Percentiles rank a stretch among this genome's conserved stretches.
Conservation (phyloP, 35 echinoderm and acorn worm genomes). For the Diadema setosum region DNA sequence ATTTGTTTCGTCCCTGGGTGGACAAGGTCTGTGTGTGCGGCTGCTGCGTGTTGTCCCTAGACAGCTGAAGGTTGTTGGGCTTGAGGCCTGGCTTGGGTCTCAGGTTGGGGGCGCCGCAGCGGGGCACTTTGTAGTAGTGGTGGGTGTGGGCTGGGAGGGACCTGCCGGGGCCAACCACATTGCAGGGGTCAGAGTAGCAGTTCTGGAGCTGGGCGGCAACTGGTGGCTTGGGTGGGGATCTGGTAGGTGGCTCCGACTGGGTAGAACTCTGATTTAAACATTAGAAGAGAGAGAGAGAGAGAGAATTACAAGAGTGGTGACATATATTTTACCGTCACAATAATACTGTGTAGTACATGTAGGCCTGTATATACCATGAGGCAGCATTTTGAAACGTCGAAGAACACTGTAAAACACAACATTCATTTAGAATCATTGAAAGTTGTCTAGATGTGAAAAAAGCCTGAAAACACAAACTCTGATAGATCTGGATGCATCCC, state of each 20-base stretch:
- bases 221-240: not conserved
- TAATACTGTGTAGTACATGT: no score
- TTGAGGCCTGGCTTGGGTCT: not conserved
- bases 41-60: not conserved
- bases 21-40: not conserved
- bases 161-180: not conserved
- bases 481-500: no score
- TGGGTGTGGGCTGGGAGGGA: not conserved
- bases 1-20: not conserved
- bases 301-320: no score
- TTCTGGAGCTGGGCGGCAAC: not conserved
- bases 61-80: not conserved
- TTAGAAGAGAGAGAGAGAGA: not conserved
- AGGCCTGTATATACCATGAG: no score
- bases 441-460: no score
- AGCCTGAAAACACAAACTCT: no score
- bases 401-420: no score
- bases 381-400: no score
- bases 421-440: no score
- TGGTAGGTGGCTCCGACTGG: constrained; percentile 1
- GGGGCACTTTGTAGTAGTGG: constrained; percentile 8
- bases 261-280: not conserved
- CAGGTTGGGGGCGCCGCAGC: not conserved
- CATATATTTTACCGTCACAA: no score
- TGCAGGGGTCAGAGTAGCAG: not conserved